Percentiles rank a stretch among this genome's conserved stretches.
These are phyloP conservation scores for Boleophthalmus pectinirostris DNA, from an alignment of 2,113 vertebrate genomes.

Conservation along the genomic window DNA sequence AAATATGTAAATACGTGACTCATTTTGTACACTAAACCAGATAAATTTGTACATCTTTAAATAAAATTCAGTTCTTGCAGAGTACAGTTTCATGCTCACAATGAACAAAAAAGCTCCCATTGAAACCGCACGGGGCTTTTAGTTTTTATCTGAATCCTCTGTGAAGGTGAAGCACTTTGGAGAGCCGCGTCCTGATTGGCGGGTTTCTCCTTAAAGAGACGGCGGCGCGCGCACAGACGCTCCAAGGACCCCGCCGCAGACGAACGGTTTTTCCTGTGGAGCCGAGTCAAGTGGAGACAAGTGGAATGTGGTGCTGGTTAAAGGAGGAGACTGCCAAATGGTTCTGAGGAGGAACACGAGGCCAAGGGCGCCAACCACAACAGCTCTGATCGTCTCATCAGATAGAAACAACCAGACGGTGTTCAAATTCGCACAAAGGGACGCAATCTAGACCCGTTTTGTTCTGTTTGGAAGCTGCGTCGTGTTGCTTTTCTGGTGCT, in stretches of 20 bases:
- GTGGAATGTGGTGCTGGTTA: background rate
- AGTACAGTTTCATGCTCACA: no score
- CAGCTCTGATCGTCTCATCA: background rate
- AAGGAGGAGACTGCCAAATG: background rate
- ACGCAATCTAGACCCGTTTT: background rate
- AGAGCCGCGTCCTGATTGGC: background rate
- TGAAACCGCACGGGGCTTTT: background rate
- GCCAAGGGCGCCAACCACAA: background rate
- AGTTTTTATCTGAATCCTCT: background rate
- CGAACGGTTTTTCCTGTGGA: background rate
- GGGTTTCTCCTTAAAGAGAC: background rate
- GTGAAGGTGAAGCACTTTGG: constrained; percentile 3
- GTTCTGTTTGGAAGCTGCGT: background rate
- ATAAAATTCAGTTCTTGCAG: no score
- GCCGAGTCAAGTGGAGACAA: constrained; percentile 1
- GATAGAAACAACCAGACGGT: background rate
- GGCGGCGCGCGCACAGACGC: background rate
- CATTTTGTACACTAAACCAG: no score
- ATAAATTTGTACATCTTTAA: no score
- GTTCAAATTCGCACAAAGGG: no score
- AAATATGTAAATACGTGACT: no score
- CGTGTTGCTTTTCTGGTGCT: no score
- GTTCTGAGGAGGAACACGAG: background rate
- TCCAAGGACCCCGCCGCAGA: background rate
- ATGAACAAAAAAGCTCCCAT: background rate